Conservation (phyloP, 2,797 vertebrate genomes). For the Aulostomus chinensis region DNA sequence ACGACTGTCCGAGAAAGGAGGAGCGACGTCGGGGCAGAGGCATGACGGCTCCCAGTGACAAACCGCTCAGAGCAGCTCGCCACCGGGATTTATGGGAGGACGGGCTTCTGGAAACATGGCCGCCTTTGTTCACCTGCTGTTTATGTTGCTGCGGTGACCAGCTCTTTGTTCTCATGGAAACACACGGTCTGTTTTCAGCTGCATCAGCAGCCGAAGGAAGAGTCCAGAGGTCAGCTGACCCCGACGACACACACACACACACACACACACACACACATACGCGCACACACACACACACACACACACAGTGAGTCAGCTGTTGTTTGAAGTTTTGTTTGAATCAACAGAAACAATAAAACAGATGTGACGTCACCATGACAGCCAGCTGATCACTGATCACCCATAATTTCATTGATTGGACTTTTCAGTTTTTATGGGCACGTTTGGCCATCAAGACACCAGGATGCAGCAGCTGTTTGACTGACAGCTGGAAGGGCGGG, state of each 20-base stretch:
- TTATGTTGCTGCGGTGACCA: constrained; percentile 11
- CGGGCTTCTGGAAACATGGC: constrained; percentile 85
- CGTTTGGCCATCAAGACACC: too few species aligned
- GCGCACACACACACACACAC: neutral
- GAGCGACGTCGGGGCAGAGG: constrained; percentile 87
- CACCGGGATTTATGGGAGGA: constrained; percentile 64
- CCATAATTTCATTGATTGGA: too few species aligned
- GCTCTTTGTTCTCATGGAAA: constrained; percentile 47
- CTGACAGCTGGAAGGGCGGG: too few species aligned
- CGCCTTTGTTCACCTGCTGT: constrained; percentile 67
- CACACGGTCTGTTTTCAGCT: constrained; percentile 47
- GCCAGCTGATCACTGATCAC: too few species aligned
- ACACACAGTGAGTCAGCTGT: constrained; percentile 3
- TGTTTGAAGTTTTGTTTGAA: neutral
- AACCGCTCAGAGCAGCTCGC: constrained; percentile 53
- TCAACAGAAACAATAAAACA: neutral
- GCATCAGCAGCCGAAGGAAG: constrained; percentile 82
- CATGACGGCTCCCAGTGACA: constrained; percentile 73
- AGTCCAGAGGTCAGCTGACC: constrained; percentile 51
- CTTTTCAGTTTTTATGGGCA: too few species aligned
- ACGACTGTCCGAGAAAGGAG: constrained; percentile 84
- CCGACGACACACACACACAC: constrained; percentile 1
- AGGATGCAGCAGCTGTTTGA: too few species aligned
- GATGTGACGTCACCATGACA: neutral
- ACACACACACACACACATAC: neutral